phyloP scores from a whole-genome alignment of 2,797 vertebrate species.

The Peromyscus melanophrys region DNA sequence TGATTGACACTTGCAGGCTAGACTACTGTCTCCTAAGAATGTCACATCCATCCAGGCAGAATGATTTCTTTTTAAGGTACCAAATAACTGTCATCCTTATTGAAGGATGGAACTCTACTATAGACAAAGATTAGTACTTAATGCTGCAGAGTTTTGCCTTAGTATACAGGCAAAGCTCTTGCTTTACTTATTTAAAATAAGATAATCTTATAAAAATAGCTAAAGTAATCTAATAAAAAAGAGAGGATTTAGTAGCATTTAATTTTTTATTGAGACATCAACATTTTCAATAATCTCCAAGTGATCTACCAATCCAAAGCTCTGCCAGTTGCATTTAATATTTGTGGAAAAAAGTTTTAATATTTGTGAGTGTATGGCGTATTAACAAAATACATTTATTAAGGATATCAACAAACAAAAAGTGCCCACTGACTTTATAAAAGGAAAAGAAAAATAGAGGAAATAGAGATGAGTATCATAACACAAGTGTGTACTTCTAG shows the following conservation, averaged over 20 bases:
- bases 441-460: background rate
- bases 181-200: constrained; percentile 17
- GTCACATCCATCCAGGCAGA: background rate
- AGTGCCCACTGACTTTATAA: background rate
- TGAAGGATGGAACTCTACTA: background rate
- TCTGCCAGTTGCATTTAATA: background rate
- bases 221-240: background rate
- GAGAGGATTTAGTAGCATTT: background rate
- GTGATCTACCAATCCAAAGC: background rate
- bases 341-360: background rate
- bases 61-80: background rate
- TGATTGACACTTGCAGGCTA: background rate
- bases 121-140: background rate
- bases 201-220: background rate
- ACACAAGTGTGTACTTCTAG: background rate
- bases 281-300: constrained; percentile 4
- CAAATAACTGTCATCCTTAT: background rate
- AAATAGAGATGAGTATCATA: background rate
- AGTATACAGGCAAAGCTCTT: background rate
- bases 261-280: constrained; percentile 1
- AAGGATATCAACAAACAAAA: background rate
- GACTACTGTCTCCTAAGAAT: background rate
- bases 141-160: background rate
- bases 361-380: background rate
- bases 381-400: constrained; percentile 51